Evolutionary conservation across 1,140 invertebrate genomes (phyloP).

Genomic region (Drosophila navojoa): DNA sequence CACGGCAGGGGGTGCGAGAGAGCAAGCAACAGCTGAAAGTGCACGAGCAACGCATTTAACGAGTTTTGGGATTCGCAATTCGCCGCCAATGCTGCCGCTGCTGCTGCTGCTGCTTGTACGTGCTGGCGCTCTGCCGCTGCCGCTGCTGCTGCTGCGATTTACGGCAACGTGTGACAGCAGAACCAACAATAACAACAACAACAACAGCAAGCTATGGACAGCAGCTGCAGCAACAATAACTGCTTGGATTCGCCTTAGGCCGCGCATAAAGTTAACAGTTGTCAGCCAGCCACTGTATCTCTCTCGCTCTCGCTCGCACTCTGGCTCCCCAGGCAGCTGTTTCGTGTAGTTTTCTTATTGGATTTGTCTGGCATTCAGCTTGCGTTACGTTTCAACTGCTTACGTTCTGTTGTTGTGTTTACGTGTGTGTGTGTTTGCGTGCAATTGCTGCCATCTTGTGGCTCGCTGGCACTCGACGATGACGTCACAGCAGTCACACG

Average conservation of each 20-base stretch:
- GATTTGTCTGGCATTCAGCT: constrained; percentile 24
- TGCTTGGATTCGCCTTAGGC: constrained; percentile 25
- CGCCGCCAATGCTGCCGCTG: neutral
- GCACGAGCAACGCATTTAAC: constrained; percentile 67
- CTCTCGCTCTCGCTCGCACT: neutral
- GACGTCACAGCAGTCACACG: constrained; percentile 38
- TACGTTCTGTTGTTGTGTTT: constrained; percentile 13
- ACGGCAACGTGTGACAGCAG: constrained; percentile 56
- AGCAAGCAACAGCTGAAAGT: constrained; percentile 9
- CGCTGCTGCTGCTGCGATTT: constrained; percentile 59
- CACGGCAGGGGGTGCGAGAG: neutral
- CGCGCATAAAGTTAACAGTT: constrained; percentile 45
- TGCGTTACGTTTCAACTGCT: constrained; percentile 24
- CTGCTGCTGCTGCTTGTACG: constrained; percentile 57
- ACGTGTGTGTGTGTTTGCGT: neutral
- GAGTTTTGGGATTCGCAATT: constrained; percentile 62
- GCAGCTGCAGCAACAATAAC: constrained; percentile 20
- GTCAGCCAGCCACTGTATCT: constrained; percentile 20
- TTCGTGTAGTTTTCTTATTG: constrained; percentile 28
- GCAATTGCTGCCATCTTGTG: constrained; percentile 1
- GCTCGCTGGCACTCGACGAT: neutral
- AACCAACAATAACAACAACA: constrained; percentile 18
- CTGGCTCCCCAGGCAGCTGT: neutral
- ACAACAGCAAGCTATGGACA: constrained; percentile 1
- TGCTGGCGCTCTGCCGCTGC: constrained; percentile 33